These are phyloP conservation scores for Zosterops japonicus DNA, from an alignment of 2,113 vertebrate species.

Conservation along the genomic window DNA sequence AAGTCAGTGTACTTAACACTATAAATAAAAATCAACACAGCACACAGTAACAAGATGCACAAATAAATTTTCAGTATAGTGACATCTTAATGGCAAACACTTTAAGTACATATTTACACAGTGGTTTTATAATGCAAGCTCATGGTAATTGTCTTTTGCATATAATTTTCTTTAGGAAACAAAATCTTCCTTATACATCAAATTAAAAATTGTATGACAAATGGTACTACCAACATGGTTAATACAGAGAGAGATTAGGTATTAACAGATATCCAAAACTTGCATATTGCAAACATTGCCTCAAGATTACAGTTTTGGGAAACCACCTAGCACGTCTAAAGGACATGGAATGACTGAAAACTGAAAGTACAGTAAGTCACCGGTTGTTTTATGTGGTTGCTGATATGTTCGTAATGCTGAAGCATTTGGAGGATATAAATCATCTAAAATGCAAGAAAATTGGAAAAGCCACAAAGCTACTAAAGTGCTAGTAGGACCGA, in stretches of 20 bases:
- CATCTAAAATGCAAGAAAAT: accelerated
- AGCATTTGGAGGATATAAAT: neutral
- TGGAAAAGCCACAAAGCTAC: neutral
- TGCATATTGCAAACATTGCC: neutral
- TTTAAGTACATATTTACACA: neutral
- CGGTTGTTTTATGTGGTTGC: neutral
- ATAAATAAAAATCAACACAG: neutral
- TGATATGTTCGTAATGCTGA: neutral
- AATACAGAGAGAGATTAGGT: neutral
- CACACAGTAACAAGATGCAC: neutral
- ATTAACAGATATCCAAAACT: neutral
- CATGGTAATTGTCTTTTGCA: too few species aligned
- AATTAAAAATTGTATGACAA: neutral
- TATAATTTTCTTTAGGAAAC: neutral
- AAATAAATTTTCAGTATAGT: neutral
- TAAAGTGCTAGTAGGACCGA: neutral
- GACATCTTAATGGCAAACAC: neutral
- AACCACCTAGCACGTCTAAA: neutral
- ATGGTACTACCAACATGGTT: neutral
- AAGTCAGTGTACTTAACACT: neutral
- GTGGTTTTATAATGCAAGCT: neutral
- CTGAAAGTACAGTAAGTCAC: neutral
- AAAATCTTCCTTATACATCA: neutral
- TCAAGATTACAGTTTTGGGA: neutral
- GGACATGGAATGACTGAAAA: neutral